Evolutionary conservation across 2,797 vertebrate genomes (phyloP).

Genomic region (Enteromius radiatus): DNA sequence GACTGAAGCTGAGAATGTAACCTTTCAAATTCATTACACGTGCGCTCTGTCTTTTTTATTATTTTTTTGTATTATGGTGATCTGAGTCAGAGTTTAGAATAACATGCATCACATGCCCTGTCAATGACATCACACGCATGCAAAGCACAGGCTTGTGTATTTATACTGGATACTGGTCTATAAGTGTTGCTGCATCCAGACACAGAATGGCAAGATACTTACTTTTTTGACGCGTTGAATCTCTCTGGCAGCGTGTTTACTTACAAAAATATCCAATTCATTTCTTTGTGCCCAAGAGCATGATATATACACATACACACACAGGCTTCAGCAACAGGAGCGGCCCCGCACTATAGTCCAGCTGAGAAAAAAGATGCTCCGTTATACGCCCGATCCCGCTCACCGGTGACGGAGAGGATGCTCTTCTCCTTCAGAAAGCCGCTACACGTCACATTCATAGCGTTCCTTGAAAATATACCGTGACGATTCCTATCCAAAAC

Average conservation of each 20-base stretch:
- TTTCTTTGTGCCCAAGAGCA: conserved; percentile 64
- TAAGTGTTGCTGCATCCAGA: conserved; percentile 28
- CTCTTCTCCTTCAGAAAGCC: conserved; percentile 66
- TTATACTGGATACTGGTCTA: background rate
- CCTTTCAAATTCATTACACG: background rate
- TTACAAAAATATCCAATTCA: conserved; percentile 70
- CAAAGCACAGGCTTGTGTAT: conserved; percentile 21
- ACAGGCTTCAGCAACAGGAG: conserved; percentile 68
- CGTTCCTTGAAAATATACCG: conserved; percentile 67
- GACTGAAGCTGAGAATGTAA: background rate
- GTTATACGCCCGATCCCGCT: conserved; percentile 61
- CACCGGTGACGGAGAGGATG: conserved; percentile 56
- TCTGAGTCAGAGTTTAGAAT: background rate
- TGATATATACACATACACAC: conserved; percentile 39
- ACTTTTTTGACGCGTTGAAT: conserved; percentile 69
- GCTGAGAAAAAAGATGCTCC: conserved; percentile 62
- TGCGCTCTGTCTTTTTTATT: background rate
- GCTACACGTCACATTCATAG: conserved; percentile 71
- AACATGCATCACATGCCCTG: conserved; percentile 34
- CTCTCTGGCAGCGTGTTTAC: conserved; percentile 62
- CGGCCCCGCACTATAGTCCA: conserved; percentile 58
- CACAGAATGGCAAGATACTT: conserved; percentile 61
- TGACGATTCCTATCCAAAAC: conserved; percentile 70
- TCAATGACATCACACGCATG: conserved; percentile 33
- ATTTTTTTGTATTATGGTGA: background rate